Conservation (phyloP, 2,113 vertebrate genomes). For the Xenus cinereus region DNA sequence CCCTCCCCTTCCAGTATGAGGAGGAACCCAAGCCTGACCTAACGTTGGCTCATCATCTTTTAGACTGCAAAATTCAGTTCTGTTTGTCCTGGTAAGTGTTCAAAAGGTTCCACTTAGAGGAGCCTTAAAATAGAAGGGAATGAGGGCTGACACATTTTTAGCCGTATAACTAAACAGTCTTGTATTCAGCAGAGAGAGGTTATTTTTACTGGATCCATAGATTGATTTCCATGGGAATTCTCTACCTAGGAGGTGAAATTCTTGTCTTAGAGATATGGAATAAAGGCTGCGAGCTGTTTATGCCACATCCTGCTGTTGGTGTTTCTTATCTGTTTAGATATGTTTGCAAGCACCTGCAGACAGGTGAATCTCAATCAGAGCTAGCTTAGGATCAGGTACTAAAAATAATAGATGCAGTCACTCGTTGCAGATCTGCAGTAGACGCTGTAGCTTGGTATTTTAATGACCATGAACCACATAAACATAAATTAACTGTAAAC, state of each 20-base stretch:
- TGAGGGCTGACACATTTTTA: background rate
- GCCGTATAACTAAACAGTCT: background rate
- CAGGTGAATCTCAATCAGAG: background rate
- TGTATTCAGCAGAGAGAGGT: background rate
- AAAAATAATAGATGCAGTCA: background rate
- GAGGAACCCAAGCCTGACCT: background rate
- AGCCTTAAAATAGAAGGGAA: constrained; percentile 3
- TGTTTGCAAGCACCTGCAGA: background rate
- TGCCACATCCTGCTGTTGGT: background rate
- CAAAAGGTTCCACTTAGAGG: background rate
- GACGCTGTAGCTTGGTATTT: background rate
- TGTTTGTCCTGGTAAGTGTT: background rate
- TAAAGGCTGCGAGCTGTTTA: background rate
- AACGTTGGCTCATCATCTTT: background rate
- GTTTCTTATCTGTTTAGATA: background rate
- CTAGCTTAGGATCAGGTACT: background rate
- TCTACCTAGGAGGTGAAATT: background rate
- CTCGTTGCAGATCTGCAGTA: background rate
- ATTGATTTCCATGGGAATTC: constrained; percentile 16
- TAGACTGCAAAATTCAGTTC: background rate
- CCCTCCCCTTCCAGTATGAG: background rate
- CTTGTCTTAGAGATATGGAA: background rate
- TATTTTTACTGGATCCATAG: constrained; percentile 36
- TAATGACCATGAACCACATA: background rate
- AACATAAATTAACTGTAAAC: background rate